Percentiles rank a stretch among this genome's conserved stretches.
Evolutionary conservation across 2,113 vertebrate species (phyloP).

Genomic region (Coptodon bakossiorum): DNA sequence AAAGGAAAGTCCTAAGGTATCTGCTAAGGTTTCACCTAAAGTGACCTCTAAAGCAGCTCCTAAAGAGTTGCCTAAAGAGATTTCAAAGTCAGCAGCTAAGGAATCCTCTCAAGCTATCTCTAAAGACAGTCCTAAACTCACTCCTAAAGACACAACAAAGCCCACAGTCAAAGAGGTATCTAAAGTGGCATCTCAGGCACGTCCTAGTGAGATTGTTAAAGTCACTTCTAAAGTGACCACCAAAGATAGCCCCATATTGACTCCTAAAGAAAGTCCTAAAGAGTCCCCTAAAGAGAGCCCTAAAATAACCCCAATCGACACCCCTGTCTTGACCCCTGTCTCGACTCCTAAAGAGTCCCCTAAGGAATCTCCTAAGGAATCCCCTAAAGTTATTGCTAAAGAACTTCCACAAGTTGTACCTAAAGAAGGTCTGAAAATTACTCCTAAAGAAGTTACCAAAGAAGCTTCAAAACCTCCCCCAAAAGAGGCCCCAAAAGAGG

Average conservation of each 20-base stretch:
- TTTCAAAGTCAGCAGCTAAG: conserved; percentile 36
- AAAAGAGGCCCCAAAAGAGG: conserved; percentile 33
- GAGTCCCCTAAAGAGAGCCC: conserved; percentile 60
- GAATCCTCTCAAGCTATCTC: conserved; percentile 10
- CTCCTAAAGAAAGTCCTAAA: conserved; percentile 56
- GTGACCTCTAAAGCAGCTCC: conserved; percentile 38
- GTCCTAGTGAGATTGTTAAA: conserved; percentile 33
- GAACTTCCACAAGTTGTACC: conserved; percentile 9
- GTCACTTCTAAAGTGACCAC: conserved; percentile 26
- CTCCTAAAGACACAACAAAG: conserved; percentile 38
- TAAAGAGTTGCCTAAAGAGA: conserved; percentile 50
- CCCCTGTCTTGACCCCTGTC: conserved; percentile 44
- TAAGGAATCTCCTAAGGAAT: conserved; percentile 53
- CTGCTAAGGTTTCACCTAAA: conserved; percentile 42
- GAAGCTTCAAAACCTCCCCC: conserved; percentile 29
- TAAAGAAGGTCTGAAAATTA: conserved; percentile 21
- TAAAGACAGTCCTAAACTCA: conserved; percentile 47
- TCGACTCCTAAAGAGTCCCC: conserved; percentile 59
- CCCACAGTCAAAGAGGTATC: conserved; percentile 35
- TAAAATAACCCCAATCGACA: conserved; percentile 54
- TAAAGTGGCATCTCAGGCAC: conserved; percentile 31
- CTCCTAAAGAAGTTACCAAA: conserved; percentile 45
- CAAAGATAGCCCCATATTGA: conserved; percentile 42
- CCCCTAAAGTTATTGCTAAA: conserved; percentile 24
- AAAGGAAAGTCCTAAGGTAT: conserved; percentile 45